A percentile compares a stretch with the other conserved stretches of the same genome.
Conservation (phyloP, 2,113 vertebrate species). For the Balaenoptera acutorostrata region DNA sequence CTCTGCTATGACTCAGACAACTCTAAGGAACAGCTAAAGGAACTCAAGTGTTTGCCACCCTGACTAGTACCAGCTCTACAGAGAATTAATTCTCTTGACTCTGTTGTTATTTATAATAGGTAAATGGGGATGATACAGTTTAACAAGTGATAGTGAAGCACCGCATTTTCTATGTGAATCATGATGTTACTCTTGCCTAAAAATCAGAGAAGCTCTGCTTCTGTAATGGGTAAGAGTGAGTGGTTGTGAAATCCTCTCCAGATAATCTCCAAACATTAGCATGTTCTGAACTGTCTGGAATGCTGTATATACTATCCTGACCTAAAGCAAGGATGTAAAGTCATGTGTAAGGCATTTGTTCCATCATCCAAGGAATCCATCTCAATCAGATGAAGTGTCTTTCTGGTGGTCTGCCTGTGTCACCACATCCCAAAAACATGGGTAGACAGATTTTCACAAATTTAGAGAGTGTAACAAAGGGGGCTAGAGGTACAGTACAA, state of each 20-base stretch:
- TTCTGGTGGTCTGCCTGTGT: slow-evolving; percentile 16
- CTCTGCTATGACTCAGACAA: background rate
- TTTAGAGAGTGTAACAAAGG: background rate
- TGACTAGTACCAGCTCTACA: background rate
- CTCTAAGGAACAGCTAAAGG: background rate
- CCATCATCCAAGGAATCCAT: slow-evolving; percentile 23
- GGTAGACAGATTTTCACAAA: background rate
- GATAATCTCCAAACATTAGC: background rate
- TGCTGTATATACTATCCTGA: background rate
- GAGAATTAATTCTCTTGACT: background rate
- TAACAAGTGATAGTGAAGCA: background rate
- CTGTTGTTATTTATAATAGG: background rate
- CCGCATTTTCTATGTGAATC: background rate
- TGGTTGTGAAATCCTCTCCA: background rate
- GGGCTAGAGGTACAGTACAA: background rate
- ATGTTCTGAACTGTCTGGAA: slow-evolving; percentile 55
- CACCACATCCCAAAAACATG: slow-evolving; percentile 25
- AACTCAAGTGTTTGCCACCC: background rate
- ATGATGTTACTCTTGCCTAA: slow-evolving; percentile 33
- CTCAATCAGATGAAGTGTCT: background rate
- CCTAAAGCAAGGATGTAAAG: background rate
- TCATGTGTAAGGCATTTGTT: slow-evolving; percentile 23
- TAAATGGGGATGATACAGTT: background rate
- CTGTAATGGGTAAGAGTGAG: background rate
- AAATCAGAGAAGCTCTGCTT: background rate